Percentiles rank a stretch among this genome's conserved stretches.
Conservation (phyloP, 2,797 vertebrate species). For the Pangasius djambal region DNA sequence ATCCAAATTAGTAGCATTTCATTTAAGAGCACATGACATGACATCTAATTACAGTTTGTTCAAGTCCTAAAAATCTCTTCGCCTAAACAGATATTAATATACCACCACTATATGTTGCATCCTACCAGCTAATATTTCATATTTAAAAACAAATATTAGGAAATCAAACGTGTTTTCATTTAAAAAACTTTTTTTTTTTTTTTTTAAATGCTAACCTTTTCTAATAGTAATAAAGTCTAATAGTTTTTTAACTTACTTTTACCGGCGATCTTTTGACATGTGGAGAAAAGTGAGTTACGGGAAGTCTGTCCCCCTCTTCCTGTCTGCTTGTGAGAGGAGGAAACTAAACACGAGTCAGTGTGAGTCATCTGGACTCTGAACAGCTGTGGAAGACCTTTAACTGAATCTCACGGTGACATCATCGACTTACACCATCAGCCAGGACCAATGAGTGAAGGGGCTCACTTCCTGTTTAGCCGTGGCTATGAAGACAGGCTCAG, state of each 20-base stretch:
- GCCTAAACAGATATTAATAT: background rate
- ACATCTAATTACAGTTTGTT: background rate
- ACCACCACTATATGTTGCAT: background rate
- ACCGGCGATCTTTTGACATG: background rate
- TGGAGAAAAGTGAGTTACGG: background rate
- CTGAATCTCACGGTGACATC: constrained; percentile 22
- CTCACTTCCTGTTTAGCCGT: constrained; percentile 40
- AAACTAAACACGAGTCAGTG: constrained; percentile 25
- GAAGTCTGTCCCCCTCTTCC: constrained; percentile 40
- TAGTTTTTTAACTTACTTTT: constrained; percentile 11
- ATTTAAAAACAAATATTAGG: background rate
- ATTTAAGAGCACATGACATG: background rate
- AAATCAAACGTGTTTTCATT: background rate
- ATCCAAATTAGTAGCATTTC: background rate
- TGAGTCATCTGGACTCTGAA: constrained; percentile 27
- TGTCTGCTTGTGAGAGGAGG: constrained; percentile 35
- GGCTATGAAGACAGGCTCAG: background rate
- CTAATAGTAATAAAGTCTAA: background rate
- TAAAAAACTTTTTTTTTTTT: background rate
- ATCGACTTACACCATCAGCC: constrained; percentile 19
- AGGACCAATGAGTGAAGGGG: constrained; percentile 35
- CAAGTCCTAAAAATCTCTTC: background rate
- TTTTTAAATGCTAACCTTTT: background rate
- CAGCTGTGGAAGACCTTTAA: constrained; percentile 49
- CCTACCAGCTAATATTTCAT: background rate